Evolutionary conservation across 2,113 vertebrate genomes (phyloP).

Genomic region (Carassius auratus): DNA sequence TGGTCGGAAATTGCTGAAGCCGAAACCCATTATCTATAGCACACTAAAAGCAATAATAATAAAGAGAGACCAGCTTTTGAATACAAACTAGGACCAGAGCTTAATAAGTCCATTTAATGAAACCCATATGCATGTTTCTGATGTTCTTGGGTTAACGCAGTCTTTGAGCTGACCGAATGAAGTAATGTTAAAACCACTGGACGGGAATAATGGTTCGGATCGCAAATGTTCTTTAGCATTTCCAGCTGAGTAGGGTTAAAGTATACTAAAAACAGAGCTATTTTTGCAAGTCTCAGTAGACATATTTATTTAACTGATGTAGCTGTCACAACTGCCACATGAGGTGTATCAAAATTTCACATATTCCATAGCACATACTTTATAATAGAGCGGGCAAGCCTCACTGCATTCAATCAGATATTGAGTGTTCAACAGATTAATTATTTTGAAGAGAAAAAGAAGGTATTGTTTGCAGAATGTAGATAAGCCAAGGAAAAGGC

Average conservation of each 20-base stretch:
- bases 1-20: conserved; percentile 38
- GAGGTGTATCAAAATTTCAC: conserved; percentile 24
- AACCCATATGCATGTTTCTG: conserved; percentile 2
- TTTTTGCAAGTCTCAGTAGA: conserved; percentile 16
- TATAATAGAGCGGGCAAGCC: background rate
- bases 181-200: background rate
- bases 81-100: conserved; percentile 29
- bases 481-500: background rate
- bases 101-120: conserved; percentile 18
- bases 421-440: background rate
- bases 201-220: background rate
- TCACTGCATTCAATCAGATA: conserved; percentile 12
- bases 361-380: conserved; percentile 2
- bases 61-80: conserved; percentile 8
- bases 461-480: background rate
- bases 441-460: background rate
- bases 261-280: background rate
- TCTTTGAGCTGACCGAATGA: conserved; percentile 1
- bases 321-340: conserved; percentile 21
- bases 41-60: conserved; percentile 43
- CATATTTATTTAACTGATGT: conserved; percentile 30
- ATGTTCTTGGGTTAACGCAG: conserved; percentile 14
- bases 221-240: conserved; percentile 9
- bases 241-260: conserved; percentile 15
- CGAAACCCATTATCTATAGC: conserved; percentile 42